Evolutionary conservation across 2,113 vertebrate species (phyloP), one percentile per base, ranked within the genome.

Genomic region (Elaphurus davidianus): DNA sequence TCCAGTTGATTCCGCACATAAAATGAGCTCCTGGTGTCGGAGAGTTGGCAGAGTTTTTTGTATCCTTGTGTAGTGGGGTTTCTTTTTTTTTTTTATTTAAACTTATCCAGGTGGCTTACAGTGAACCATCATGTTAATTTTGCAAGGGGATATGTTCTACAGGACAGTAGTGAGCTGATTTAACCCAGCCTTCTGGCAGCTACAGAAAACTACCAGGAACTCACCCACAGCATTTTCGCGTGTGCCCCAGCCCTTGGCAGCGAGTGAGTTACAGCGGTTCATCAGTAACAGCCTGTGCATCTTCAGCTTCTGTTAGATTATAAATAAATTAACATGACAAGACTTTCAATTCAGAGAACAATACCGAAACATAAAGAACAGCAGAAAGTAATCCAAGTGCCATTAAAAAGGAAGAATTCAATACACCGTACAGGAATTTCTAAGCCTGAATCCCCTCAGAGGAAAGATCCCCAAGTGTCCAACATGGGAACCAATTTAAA

Each of bases 241-340:
- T n/a, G 78, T 79, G 43, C 57, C 47, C 67, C 12, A 5, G 54
- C 55, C 11, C 43, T 43, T 40, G 2, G 71, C 76, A 28, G 28
- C 45, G 45, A 57, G 74, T 81, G 47, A 47, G 90, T 96, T 25
- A 57, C 14, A 40, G 7, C 12, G 45, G 45, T 93, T 92, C 15
- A 19, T 92, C 84, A 90, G 84, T 86, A 50, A 90, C 60, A 87
- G 71, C 50, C 88, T 83, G 59, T 64, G 95, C 86, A 25, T 91
- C 95, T 87, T 90, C 76, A 93, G 86, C 47, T 82, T 90, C 59
- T 50, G 54, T 91, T 59, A 96, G 92, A 67, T 93, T 85, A 91
- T 87, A 97, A 98, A 97, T 97, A 98, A 97, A 79, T 96, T 92
- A 95, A 85, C 94, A 89, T 83, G 95, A 98, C 87, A 76, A 91